Evolutionary conservation across 2,797 vertebrate genomes (phyloP).

Genomic region (Philypnodon macrostomus): DNA sequence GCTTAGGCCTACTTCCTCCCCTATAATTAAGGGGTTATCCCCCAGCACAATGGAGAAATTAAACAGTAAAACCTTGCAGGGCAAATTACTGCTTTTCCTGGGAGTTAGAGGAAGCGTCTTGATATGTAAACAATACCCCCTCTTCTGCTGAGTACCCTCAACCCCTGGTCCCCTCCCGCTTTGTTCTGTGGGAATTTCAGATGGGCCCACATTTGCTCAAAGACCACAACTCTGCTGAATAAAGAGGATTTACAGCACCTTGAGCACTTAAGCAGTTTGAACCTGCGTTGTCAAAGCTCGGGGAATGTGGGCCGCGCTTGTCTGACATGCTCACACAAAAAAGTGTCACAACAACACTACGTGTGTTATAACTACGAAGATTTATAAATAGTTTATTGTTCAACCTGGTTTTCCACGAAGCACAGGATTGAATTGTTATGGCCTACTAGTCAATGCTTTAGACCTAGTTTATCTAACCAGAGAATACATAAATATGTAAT

Average conservation of each 20-base stretch:
- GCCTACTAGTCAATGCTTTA: no score
- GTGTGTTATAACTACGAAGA: no score
- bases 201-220: slow-evolving; percentile 57
- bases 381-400: no score
- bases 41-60: slow-evolving; percentile 66
- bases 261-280: slow-evolving; percentile 51
- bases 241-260: slow-evolving; percentile 68
- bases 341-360: slow-evolving; percentile 1
- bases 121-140: slow-evolving; percentile 71
- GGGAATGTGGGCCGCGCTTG: slow-evolving; percentile 24
- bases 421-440: no score
- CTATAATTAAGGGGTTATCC: slow-evolving; percentile 66
- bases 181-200: slow-evolving; percentile 73
- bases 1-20: slow-evolving; percentile 62
- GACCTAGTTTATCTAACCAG: no score
- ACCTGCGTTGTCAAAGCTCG: slow-evolving; percentile 49
- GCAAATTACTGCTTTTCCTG: slow-evolving; percentile 74
- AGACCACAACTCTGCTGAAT: slow-evolving; percentile 61
- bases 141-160: slow-evolving; percentile 51
- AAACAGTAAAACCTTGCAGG: slow-evolving; percentile 63
- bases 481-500: no score
- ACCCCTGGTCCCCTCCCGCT: slow-evolving; percentile 25
- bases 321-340: slow-evolving; percentile 2
- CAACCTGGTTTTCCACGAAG: no score
- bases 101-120: slow-evolving; percentile 65